Evolutionary conservation across 2,797 vertebrate genomes (phyloP).

Genomic region (Parotocinclus haroldoi): DNA sequence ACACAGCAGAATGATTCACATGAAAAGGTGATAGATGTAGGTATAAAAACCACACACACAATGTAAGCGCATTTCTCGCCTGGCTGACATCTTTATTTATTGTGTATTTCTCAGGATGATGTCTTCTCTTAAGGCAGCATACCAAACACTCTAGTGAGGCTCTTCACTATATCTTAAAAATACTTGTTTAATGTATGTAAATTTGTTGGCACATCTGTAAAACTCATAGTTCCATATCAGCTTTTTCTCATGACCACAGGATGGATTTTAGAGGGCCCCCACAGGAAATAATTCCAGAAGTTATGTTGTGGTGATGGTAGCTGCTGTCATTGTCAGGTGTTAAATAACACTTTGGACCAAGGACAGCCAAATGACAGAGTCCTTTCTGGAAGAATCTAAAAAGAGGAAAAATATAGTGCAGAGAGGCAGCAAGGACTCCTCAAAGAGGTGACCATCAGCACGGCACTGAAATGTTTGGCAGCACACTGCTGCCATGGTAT

Average conservation of each 20-base stretch:
- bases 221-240: constrained; percentile 30
- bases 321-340: constrained; percentile 68
- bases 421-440: constrained; percentile 74
- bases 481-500: constrained; percentile 71
- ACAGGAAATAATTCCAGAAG: constrained; percentile 54
- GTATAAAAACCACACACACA: constrained; percentile 4
- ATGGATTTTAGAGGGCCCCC: constrained; percentile 48
- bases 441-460: constrained; percentile 78
- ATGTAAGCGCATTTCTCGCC: constrained; percentile 12
- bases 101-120: background rate
- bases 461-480: constrained; percentile 61
- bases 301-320: constrained; percentile 59
- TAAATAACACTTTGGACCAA: constrained; percentile 77
- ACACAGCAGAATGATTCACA: constrained; percentile 20
- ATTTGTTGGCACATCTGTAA: constrained; percentile 18
- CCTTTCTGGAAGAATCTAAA: constrained; percentile 72
- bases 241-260: constrained; percentile 40
- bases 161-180: background rate
- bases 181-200: background rate
- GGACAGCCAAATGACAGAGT: constrained; percentile 77
- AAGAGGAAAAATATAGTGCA: constrained; percentile 78
- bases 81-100: constrained; percentile 16
- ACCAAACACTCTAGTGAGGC: background rate
- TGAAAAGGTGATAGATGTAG: constrained; percentile 23
- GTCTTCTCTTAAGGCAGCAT: constrained; percentile 1